Base-by-base conservation (phyloP, 2,888 invertebrate species). In the Macropis europaea region DNA sequence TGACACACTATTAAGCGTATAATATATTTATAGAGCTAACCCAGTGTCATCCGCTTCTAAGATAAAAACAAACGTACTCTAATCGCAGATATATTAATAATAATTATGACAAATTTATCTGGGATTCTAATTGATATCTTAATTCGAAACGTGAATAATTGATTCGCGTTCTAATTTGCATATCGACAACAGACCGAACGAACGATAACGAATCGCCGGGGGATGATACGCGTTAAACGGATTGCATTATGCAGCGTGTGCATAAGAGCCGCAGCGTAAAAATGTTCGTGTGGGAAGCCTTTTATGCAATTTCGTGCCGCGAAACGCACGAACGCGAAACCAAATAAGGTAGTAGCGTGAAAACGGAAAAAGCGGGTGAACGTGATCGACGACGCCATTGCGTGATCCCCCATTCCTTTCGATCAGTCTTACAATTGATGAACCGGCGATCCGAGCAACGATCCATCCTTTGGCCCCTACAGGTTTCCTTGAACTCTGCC, bases 261-360 rank as follows among this genome's bases (percentile, higher is more conserved):
- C 28, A 38, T 61, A 40, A 61, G 22, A 59, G 19, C n/a, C 24
- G 15, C 34, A 19, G n/a, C 28, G 9, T 17, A 40, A 22, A 52
- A 32, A 15, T 7, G 45, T 50, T 61, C 45, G 57, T 6, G 53
- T 47, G 7, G 59, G 72, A 70, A 60, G 43, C 59, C 71, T 73
- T 73, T 64, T 70, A 62, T 68, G 60, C 53, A 57, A 69, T 69
- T 72, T 62, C 53, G 36, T 70, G 71, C 30, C 34, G 53, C 38
- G 9, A 36, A 19, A 34, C 15, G 60, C 45, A 48, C 40, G 54
- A 70, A 70, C 59, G 56, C 60, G 72, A 63, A 73, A 73, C 73
- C 73, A 73, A 73, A 70, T 73, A 73, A 70, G 73, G 73, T 30
- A 45, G 19, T 40, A n/a, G 17, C 48, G 72, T 24, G 57, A 70